These are phyloP conservation scores for Stratiolaelaps scimitus DNA, from an alignment of 1,140 invertebrate species.

Conservation along the genomic window DNA sequence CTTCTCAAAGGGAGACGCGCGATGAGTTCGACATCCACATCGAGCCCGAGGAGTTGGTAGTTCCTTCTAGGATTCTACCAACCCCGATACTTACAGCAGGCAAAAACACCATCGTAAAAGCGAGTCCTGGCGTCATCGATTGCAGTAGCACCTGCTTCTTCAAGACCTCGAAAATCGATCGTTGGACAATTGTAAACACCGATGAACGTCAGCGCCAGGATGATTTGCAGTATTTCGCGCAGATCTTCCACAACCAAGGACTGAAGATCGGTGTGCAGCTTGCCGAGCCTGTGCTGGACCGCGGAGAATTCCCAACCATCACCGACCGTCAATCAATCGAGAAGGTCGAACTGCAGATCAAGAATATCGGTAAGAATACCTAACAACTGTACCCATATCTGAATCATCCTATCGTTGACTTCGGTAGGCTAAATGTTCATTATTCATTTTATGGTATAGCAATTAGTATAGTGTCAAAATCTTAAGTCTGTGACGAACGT, in stretches of 20 bases:
- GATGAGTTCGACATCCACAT: background rate
- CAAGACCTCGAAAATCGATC: background rate
- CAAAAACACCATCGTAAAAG: background rate
- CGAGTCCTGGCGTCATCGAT: background rate
- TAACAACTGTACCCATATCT: too few relatives aligned
- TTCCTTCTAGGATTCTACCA: background rate
- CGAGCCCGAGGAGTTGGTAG: background rate
- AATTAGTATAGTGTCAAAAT: too few relatives aligned
- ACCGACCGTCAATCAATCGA: background rate
- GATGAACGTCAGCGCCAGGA: background rate
- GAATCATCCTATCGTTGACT: too few relatives aligned
- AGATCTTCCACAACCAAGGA: background rate
- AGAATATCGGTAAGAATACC: background rate
- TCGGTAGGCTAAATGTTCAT: too few relatives aligned
- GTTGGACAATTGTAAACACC: slow-evolving; percentile 4
- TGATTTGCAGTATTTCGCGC: background rate
- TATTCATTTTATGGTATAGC: too few relatives aligned
- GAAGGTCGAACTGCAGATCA: background rate
- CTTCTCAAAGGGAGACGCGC: background rate
- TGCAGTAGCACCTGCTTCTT: background rate
- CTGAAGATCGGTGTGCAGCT: background rate
- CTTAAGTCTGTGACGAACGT: too few relatives aligned
- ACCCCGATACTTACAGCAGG: background rate
- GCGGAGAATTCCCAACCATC: background rate
- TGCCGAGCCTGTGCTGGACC: background rate